Evolutionary conservation across 2,888 invertebrate species (phyloP).

Genomic region (Mellilla xanthometata): DNA sequence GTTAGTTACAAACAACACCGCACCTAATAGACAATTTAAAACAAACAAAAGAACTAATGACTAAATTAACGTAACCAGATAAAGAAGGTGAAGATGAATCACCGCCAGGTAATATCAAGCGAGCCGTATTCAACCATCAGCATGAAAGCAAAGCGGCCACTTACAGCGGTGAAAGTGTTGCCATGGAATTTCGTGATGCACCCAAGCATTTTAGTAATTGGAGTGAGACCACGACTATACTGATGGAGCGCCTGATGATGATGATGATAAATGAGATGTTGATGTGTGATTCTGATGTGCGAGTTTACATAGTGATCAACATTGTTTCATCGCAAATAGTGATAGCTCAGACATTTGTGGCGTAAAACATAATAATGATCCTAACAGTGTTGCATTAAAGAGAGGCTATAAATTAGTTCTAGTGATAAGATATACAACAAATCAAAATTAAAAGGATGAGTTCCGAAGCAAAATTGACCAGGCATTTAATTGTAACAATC

Average conservation of each 20-base stretch:
- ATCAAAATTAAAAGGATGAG: too few relatives aligned
- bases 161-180: slow-evolving; percentile 62
- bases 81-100: slow-evolving; percentile 17
- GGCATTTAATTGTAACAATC: too few relatives aligned
- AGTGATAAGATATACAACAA: too few relatives aligned
- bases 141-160: slow-evolving; percentile 60
- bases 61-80: slow-evolving; percentile 10
- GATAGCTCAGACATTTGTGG: too few relatives aligned
- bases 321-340: too few relatives aligned
- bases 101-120: slow-evolving; percentile 20
- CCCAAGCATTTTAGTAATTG: slow-evolving; percentile 60
- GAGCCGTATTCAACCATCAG: slow-evolving; percentile 41
- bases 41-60: neutral
- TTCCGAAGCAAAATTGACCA: too few relatives aligned
- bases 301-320: too few relatives aligned
- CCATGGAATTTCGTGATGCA: slow-evolving; percentile 65
- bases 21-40: neutral
- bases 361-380: too few relatives aligned
- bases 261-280: slow-evolving; percentile 28
- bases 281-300: neutral
- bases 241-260: slow-evolving; percentile 15
- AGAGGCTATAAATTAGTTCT: too few relatives aligned
- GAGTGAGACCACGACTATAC: slow-evolving; percentile 55
- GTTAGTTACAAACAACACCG: neutral
- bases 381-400: too few relatives aligned